Conservation (phyloP, 2,113 vertebrate genomes). For the Pao palembangensis region DNA sequence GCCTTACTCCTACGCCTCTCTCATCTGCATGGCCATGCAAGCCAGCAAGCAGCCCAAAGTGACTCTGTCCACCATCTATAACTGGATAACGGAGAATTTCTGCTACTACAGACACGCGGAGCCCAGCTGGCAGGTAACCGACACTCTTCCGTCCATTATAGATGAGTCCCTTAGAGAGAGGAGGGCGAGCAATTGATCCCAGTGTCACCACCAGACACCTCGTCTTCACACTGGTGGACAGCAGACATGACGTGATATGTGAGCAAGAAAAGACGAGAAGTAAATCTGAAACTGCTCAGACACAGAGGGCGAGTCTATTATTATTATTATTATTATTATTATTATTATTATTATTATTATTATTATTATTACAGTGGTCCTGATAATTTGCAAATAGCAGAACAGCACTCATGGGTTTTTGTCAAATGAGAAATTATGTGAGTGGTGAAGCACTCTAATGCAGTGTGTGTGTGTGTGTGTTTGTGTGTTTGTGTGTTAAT, state of each 20-base stretch:
- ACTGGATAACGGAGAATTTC: constrained; percentile 86
- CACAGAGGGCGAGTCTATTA: neutral
- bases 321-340: neutral
- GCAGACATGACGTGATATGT: neutral
- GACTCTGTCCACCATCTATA: constrained; percentile 83
- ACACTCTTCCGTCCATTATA: constrained; percentile 54
- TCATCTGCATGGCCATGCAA: constrained; percentile 87
- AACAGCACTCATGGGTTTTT: constrained; percentile 44
- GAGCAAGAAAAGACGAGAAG: constrained; percentile 1
- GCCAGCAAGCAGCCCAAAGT: constrained; percentile 82
- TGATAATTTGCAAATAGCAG: constrained; percentile 47
- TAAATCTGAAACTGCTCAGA: neutral
- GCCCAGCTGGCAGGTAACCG: constrained; percentile 85
- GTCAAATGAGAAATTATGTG: constrained; percentile 45
- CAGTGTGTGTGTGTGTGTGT: constrained; percentile 10
- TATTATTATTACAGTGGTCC: neutral
- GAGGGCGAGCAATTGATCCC: constrained; percentile 44
- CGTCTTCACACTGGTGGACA: constrained; percentile 4
- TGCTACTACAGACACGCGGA: constrained; percentile 85
- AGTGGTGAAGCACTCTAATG: constrained; percentile 38
- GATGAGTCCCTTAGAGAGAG: constrained; percentile 54
- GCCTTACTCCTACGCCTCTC: constrained; percentile 82
- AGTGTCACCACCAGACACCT: constrained; percentile 38
- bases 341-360: neutral
- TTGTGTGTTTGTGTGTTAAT: constrained; percentile 64